phyloP scores from a whole-genome alignment of 1,140 invertebrate species.

The Platyura marginata region DNA sequence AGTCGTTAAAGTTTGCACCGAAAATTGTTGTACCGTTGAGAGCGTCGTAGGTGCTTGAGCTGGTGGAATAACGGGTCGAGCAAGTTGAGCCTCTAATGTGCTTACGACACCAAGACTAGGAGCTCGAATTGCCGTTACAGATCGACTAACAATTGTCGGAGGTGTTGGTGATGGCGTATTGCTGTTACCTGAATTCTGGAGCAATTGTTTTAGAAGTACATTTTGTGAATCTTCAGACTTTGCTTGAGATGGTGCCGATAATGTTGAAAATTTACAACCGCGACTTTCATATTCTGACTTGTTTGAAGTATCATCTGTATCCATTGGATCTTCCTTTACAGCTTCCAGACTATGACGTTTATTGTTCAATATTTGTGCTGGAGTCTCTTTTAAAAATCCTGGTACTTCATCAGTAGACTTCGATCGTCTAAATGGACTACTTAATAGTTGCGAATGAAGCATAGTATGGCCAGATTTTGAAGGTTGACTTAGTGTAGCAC shows the following conservation, averaged over 20 bases:
- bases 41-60: conserved; percentile 28
- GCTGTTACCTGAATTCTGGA: conserved; percentile 67
- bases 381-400: conserved; percentile 9
- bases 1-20: conserved; percentile 9
- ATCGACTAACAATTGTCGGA: conserved; percentile 25
- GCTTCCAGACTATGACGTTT: conserved; percentile 28
- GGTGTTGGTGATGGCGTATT: conserved; percentile 27
- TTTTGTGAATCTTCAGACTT: conserved; percentile 68
- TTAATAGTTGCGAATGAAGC: conserved; percentile 9
- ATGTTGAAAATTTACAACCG: conserved; percentile 17
- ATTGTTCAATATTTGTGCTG: conserved; percentile 26
- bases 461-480: conserved; percentile 2
- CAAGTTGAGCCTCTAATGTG: conserved; percentile 52
- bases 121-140: conserved; percentile 29
- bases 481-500: neutral
- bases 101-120: conserved; percentile 45
- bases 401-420: conserved; percentile 28
- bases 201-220: conserved; percentile 71
- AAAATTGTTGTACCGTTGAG: conserved; percentile 13
- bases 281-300: conserved; percentile 1
- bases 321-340: conserved; percentile 26
- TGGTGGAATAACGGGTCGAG: conserved; percentile 46
- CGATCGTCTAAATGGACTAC: conserved; percentile 26
- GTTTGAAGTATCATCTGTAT: conserved; percentile 22
- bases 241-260: conserved; percentile 12